Base-by-base conservation (phyloP, 2,113 vertebrate species). In the Chionomys nivalis region DNA sequence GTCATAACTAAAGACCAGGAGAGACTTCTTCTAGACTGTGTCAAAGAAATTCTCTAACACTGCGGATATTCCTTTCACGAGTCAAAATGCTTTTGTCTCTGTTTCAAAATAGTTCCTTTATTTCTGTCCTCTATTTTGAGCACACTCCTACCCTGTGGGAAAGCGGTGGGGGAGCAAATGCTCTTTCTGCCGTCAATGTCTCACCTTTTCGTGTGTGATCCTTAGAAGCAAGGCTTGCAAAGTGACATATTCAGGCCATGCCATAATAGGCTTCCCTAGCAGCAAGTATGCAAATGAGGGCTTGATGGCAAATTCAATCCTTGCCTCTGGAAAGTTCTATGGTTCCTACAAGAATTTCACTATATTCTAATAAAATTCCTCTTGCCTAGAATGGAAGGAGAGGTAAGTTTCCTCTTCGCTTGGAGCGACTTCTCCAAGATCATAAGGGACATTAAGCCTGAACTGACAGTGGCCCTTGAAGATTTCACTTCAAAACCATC, bases 31-130 rank as follows among this genome's bases (percentile, higher is more conserved):
- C 31, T 75, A 85, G 28, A 94, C 58, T 65, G 8, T 65, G 63
- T 89, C 55, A 68, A 77, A 96, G 88, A 91, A 26, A 79, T 78
- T 52, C 61, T 95, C 42, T 70, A 52, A 61, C 28, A 58, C 86
- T 39, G 68, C 4, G 1, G 82, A 89, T 23, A 2, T 65, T 92
- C 14, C 47, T 87, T 93, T 94, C 76, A 78, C 28, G 73, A 96
- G 92, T 94, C 82, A 94, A 97, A 96, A 97, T 94, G 77, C 95
- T 95, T 97, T 81, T 49, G 33, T 93, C 72, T 90, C 61, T 94
- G 63, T 81, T 96, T 96, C 90, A 96, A 13, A 91, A 94, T 44
- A 96, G 86, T 55, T 33, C 49, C 47, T 95, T 90, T 78, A 89
- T 97, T 93, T 92, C 61, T 89, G 28, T 52, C 28, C 65, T 93